phyloP scores from a whole-genome alignment of 2,797 vertebrate species.

The Setipinna tenuifilis region DNA sequence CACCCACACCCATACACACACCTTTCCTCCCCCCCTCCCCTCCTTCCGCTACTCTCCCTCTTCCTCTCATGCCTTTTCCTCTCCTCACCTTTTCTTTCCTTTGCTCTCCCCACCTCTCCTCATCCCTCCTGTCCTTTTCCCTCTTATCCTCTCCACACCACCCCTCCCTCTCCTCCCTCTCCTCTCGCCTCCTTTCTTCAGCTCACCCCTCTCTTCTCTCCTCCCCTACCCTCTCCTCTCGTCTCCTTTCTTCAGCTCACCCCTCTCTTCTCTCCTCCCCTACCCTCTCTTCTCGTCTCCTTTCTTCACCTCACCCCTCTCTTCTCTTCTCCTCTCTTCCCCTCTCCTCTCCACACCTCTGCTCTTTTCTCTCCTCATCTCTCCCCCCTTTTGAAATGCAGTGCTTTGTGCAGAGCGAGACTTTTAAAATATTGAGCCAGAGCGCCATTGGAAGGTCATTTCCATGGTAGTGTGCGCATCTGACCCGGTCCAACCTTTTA shows the following conservation, averaged over 20 bases:
- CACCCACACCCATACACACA: not conserved
- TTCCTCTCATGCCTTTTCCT: not conserved
- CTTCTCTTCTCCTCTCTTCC: too few species aligned
- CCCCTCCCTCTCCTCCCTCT: not conserved
- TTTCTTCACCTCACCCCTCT: too few species aligned
- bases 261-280: too few species aligned
- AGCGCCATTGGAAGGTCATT: conserved; percentile 30
- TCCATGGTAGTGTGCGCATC: conserved; percentile 27
- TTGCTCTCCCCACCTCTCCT: not conserved
- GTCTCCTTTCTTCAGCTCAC: too few species aligned
- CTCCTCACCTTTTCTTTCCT: not conserved
- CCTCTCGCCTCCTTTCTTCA: too few species aligned
- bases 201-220: not conserved
- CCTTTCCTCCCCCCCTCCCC: too few species aligned
- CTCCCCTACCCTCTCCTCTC: too few species aligned
- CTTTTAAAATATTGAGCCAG: conserved; percentile 35
- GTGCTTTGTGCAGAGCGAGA: conserved; percentile 23
- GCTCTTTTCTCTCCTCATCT: not conserved
- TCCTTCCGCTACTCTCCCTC: not conserved
- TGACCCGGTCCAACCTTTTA: conserved; percentile 31
- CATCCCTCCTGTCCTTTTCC: not conserved
- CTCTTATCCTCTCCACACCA: not conserved
- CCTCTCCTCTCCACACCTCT: too few species aligned
- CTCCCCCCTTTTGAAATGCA: not conserved
- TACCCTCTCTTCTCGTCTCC: too few species aligned